Evolutionary conservation across 2,797 vertebrate species (phyloP).

Genomic region (Premnoplex brunnescens): DNA sequence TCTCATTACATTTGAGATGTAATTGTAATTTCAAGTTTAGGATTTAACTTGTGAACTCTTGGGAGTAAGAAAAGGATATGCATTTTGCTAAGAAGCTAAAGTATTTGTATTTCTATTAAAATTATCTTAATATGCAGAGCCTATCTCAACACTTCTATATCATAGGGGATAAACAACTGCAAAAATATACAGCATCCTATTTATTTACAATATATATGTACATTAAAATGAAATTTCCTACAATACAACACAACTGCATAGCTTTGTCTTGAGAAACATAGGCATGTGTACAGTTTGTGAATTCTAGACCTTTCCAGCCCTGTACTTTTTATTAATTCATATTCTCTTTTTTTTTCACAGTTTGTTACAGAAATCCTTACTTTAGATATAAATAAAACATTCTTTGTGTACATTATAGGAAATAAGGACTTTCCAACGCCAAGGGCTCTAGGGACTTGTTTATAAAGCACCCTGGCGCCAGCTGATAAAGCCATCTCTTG

Average conservation of each 20-base stretch:
- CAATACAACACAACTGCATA: conserved; percentile 78
- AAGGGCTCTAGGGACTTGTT: background rate
- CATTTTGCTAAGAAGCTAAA: conserved; percentile 64
- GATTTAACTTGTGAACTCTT: conserved; percentile 34
- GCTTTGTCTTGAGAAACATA: conserved; percentile 74
- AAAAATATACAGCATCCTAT: conserved; percentile 86
- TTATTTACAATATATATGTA: conserved; percentile 81
- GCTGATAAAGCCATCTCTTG: conserved; percentile 9
- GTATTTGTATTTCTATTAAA: conserved; percentile 59
- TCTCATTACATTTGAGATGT: conserved; percentile 20
- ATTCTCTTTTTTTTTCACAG: conserved; percentile 29
- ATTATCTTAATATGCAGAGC: conserved; percentile 65
- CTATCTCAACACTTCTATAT: conserved; percentile 72
- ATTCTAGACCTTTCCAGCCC: conserved; percentile 45
- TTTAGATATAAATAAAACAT: conserved; percentile 58
- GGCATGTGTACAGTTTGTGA: conserved; percentile 53
- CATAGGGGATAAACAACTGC: conserved; percentile 74
- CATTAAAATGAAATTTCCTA: conserved; percentile 72
- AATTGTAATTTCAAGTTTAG: conserved; percentile 43
- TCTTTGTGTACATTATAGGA: conserved; percentile 45
- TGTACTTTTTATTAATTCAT: conserved; percentile 48
- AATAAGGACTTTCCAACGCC: conserved; percentile 42
- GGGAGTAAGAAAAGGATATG: conserved; percentile 39
- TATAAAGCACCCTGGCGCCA: background rate
- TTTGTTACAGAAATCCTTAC: conserved; percentile 64